Conservation (phyloP, 2,113 vertebrate species). For the Stigmatopora argus region DNA sequence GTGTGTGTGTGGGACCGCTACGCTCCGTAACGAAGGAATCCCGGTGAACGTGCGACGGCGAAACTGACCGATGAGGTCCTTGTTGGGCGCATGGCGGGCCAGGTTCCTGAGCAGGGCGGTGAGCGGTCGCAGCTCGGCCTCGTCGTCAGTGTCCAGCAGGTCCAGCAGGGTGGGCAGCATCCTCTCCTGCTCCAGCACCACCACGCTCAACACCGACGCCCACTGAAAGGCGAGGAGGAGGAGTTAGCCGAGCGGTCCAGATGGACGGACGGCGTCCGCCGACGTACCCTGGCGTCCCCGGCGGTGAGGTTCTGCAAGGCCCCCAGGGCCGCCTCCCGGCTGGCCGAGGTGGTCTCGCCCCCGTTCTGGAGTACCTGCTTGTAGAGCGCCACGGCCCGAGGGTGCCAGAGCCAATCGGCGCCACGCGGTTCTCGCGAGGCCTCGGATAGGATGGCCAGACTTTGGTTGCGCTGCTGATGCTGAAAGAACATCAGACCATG, state of each 20-base stretch:
- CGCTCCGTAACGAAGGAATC: no score
- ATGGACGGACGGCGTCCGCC: no score
- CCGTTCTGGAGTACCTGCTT: constrained; percentile 80
- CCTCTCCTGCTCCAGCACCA: constrained; percentile 86
- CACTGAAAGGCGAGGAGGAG: constrained; percentile 68
- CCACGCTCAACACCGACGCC: constrained; percentile 80
- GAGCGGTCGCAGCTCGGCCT: constrained; percentile 81
- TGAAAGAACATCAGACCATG: not conserved
- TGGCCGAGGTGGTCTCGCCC: constrained; percentile 73
- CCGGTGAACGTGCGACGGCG: not conserved
- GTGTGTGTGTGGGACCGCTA: no score
- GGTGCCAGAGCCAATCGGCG: constrained; percentile 95
- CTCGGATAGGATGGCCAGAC: constrained; percentile 80
- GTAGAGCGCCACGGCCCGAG: constrained; percentile 81
- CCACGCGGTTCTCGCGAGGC: constrained; percentile 84
- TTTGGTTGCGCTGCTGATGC: constrained; percentile 73
- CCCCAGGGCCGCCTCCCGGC: constrained; percentile 79
- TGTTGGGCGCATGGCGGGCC: constrained; percentile 79
- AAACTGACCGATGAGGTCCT: constrained; percentile 85
- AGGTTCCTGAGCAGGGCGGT: constrained; percentile 89
- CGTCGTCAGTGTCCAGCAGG: constrained; percentile 76
- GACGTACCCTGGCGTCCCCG: constrained; percentile 80
- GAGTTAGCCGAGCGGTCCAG: no score
- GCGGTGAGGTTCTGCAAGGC: constrained; percentile 93
- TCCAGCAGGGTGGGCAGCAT: constrained; percentile 86